These are phyloP conservation scores for Drosophila leontia DNA, from an alignment of 1,140 invertebrate species.

Conservation along the genomic window DNA sequence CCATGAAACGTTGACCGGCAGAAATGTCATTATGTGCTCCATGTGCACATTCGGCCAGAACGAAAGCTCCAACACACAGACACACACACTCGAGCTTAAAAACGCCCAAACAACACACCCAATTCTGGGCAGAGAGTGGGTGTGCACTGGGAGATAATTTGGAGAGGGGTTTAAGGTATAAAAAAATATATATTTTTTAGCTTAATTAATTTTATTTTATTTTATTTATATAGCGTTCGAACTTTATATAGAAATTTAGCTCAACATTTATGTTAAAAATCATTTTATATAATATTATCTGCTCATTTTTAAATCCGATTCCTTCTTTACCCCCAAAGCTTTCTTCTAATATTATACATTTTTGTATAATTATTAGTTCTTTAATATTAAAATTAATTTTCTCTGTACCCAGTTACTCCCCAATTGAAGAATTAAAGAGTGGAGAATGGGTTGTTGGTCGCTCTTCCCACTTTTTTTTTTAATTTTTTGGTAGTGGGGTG, in stretches of 20 bases:
- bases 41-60: constrained; percentile 75
- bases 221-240: no score
- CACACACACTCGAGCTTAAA: constrained; percentile 1
- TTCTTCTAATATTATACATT: neutral
- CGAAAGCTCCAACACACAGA: constrained; percentile 45
- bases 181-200: neutral
- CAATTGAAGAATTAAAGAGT: constrained; percentile 17
- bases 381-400: neutral
- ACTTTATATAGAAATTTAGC: no score
- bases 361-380: neutral
- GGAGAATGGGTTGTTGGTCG: constrained; percentile 13
- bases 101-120: constrained; percentile 53
- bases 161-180: no score
- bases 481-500: constrained; percentile 3
- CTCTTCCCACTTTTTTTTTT: neutral
- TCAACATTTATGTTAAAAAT: no score
- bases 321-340: no score
- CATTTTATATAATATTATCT: no score
- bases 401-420: constrained; percentile 6
- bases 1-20: constrained; percentile 73
- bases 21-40: constrained; percentile 73
- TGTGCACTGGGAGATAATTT: constrained; percentile 6
- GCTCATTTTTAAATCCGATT: no score
- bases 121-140: constrained; percentile 25
- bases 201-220: no score